phyloP scores from a whole-genome alignment of 2,888 invertebrate species.

The Margaritifera margaritifera region DNA sequence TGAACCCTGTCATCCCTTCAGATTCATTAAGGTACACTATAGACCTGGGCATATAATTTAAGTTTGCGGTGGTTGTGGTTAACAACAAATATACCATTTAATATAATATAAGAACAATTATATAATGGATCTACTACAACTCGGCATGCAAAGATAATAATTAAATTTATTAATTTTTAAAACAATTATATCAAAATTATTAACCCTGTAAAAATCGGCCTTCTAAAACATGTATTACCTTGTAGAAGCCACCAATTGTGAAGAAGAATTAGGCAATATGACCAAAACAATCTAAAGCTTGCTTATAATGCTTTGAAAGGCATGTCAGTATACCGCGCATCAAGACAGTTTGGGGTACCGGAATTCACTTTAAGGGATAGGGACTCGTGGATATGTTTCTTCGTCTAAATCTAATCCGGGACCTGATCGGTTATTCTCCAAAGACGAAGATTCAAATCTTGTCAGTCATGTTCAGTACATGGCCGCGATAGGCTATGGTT shows the following conservation, averaged over 20 bases:
- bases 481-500: conserved; percentile 19
- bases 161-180: too few relatives aligned
- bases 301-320: conserved; percentile 5
- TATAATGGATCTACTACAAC: too few relatives aligned
- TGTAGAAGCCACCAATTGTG: neutral
- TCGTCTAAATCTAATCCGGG: conserved; percentile 2
- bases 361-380: conserved; percentile 14
- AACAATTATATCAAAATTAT: too few relatives aligned
- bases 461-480: conserved; percentile 12
- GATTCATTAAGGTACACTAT: too few relatives aligned
- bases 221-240: too few relatives aligned
- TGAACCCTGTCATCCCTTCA: too few relatives aligned
- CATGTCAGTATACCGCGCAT: conserved; percentile 16
- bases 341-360: conserved; percentile 14
- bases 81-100: too few relatives aligned
- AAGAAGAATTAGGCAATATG: neutral
- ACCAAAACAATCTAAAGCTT: neutral
- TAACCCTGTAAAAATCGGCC: too few relatives aligned
- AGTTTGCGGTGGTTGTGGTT: too few relatives aligned
- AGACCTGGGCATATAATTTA: too few relatives aligned
- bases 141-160: too few relatives aligned
- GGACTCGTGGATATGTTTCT: conserved; percentile 7
- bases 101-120: too few relatives aligned
- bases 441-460: conserved; percentile 6
- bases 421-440: neutral